Evolutionary conservation across 1,140 invertebrate species (phyloP), one percentile per base, ranked within the genome.

Genomic region (Drosophila navojoa): DNA sequence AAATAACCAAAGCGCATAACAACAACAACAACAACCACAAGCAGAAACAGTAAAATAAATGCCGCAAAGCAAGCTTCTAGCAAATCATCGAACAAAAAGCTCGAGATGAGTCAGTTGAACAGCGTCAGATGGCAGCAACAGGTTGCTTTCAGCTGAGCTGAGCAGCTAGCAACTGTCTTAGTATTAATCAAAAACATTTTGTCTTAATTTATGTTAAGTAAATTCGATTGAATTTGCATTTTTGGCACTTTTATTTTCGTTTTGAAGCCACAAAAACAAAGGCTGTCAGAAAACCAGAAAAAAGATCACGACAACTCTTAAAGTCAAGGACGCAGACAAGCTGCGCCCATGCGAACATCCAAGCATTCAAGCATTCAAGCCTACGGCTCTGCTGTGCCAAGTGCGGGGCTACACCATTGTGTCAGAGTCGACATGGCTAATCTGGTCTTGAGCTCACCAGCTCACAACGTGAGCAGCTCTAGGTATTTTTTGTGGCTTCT

Each of bases 241-340:
- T 72, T 80, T 84, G 76, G 66, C 84, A 89, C 84, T 87, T 61
- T 87, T 89, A 76, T 71, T 89, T 89, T 89, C 84, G 44, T 81
- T 63, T 27, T 55, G n/a, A 64, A 71, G 25, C 50, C 19, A 40
- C 32, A 29, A 22, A 19, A 54, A 45, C 38, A 42, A 57, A 57
- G 52, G 22, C 47, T 44, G 40, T 11, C 58, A 45, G 40, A 64
- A 66, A 86, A 70, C 47, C 57, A 63, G 55, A 63, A 64, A 79
- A 76, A 62, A 57, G 35, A 32, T 72, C 63, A 79, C 81, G 73
- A 68, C 73, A 53, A 49, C 61, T 76, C 64, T 55, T 82, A 79
- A 90, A 90, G 74, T 89, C 80, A 89, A 90, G 84, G 85, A 61
- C 85, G 66, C 62, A 57, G 71, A 69, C 71, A 32, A 69, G 71